Base-by-base conservation (phyloP, 2,797 vertebrate species). In the Spinus pinus region DNA sequence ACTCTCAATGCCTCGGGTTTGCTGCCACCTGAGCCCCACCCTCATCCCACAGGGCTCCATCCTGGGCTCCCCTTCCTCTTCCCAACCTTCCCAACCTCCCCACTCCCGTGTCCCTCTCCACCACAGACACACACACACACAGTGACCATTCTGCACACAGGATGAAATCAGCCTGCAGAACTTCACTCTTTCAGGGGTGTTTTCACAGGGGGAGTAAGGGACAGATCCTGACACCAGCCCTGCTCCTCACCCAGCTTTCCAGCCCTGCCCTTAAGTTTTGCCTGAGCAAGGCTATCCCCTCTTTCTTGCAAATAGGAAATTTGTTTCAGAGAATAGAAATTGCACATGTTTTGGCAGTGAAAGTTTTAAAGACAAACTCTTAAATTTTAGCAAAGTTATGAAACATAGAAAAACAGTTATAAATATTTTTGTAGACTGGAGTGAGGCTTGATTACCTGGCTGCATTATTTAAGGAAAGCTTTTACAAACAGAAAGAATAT, bases 21-120 rank as follows among this genome's bases (percentile, higher is more conserved):
- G 0, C 24, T 51, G 35, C 28, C 5, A 1, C 37, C 39, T 39
- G 53, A 90, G 49, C 28, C 23, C 14, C 0, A 0, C 17, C 27
- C 24, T 22, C 42, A 54, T 13, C 19, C 30, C 11, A 0, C 3
- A 9, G 61, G 33, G 47, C 49, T 81, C 49, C 9, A 7, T 70
- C 33, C 44, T 82, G 37, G 37, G 18, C 69, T 17, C 24, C 12
- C 17, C 30, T 75, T 69, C 27, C 33, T 65, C 60, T 33, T 60
- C 51, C 42, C 31, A 66, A 2, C 31, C 42, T 44, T 39, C 42
- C 30, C 66, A 41, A 5, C 23, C 42, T 15, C 30, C 25, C 18
- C 3, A 1, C 23, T 25, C 39, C 67, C 50, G 22, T 0, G 0
- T 27, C 21, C 22, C 24, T n/a, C 30, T 58, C n/a, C n/a, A 31